Evolutionary conservation across 2,888 invertebrate species (phyloP), one percentile per base, ranked within the genome.

Genomic region (Adelphocoris suturalis): DNA sequence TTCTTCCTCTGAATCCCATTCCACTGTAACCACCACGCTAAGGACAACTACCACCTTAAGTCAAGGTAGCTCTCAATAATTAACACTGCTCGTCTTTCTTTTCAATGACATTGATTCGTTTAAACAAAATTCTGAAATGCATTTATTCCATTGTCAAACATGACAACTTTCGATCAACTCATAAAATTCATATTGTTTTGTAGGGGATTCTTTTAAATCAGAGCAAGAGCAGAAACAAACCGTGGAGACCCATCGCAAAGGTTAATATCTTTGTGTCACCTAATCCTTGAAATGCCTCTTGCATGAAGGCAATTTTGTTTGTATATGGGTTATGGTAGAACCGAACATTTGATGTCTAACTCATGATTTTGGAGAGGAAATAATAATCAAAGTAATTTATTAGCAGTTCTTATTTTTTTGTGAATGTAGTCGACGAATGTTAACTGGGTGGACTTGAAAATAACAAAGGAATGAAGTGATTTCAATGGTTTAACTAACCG

Each of bases 121-220:
- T 76, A 14, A 46, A 46, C 47, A 5, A 28, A 78, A 47, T 78
- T 37, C 78, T 47, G n/a, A 37, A 78, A 78, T 47, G 2, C 16
- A 78, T 46, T 52, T 28, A 28, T 86, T 52, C n/a, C 86, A 86
- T 11, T 47, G 47, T 57, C 7, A 85, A 57, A 85, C 55, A 19
- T 28, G 16, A 61, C n/a, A 37, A 85, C 57, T 28, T 81, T 47
- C 4, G 57, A 37, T 37, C 57, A n/a, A 23, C 68, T 68, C 27
- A 86, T 86, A 37, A 46, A 37, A 23, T 68, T 19, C 86, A n/a
- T 86, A 47, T 87, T 75, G 27, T 61, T 90, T 91, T 91, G 61
- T 91, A 91, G 91, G 91, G 82, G 90, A 90, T 61, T 90, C 84
- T 82, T 86, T 90, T 68, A 91, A 90, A 90, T 88, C 75, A 68